These are phyloP conservation scores for Chauna torquata DNA, from an alignment of 2,113 vertebrate species.

Conservation along the genomic window DNA sequence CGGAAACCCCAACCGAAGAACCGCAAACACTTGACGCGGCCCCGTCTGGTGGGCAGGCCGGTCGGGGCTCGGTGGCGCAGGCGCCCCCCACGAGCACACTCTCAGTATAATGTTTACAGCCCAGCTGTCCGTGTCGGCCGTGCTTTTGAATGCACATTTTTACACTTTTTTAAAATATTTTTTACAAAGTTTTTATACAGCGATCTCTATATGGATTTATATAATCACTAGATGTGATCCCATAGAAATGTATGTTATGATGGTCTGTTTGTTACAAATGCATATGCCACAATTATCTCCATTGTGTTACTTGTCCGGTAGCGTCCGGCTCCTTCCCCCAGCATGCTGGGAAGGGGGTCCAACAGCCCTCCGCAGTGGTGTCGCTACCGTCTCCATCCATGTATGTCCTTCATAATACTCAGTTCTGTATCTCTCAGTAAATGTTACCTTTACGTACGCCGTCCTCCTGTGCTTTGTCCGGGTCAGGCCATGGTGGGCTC, in stretches of 20 bases:
- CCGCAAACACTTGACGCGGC: conserved; percentile 67
- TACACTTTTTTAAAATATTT: conserved; percentile 86
- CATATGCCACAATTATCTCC: conserved; percentile 78
- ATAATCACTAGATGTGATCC: conserved; percentile 92
- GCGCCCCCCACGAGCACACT: conserved; percentile 94
- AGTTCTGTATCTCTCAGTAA: conserved; percentile 83
- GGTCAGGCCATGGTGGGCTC: neutral
- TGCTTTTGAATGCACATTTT: conserved; percentile 87
- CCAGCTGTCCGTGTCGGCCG: conserved; percentile 83
- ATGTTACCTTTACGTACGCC: conserved; percentile 70
- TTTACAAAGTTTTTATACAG: conserved; percentile 91
- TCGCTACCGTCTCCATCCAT: conserved; percentile 72
- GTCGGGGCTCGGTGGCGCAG: conserved; percentile 86
- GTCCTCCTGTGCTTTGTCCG: conserved; percentile 61
- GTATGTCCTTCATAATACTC: conserved; percentile 80
- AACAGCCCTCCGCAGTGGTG: conserved; percentile 3
- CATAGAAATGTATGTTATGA: conserved; percentile 86
- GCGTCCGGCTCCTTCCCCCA: conserved; percentile 53
- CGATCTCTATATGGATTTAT: conserved; percentile 92
- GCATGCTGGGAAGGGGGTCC: conserved; percentile 18
- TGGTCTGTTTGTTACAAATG: conserved; percentile 86
- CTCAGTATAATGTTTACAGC: conserved; percentile 92
- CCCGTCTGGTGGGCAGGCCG: conserved; percentile 69
- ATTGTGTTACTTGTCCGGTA: conserved; percentile 75
- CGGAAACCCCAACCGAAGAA: conserved; percentile 40